Base-by-base conservation (phyloP, 2,797 vertebrate species). In the Telmatherina bonti region DNA sequence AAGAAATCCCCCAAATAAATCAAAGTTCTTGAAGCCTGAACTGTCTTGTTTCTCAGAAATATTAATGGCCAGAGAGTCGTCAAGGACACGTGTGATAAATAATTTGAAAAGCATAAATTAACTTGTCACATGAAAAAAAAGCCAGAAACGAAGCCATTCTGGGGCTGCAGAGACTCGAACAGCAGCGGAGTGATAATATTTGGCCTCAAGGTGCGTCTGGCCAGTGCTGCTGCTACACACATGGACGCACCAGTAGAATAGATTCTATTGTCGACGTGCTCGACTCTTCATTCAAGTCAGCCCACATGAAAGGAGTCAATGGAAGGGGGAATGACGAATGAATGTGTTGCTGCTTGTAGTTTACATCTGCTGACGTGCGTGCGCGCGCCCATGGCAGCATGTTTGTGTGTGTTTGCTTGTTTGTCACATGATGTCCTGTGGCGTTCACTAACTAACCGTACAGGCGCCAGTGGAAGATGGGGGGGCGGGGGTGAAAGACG, bases 391-490 rank as follows among this genome's bases (percentile, higher is more conserved):
- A 63, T 58, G 16, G 64, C 70, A 29, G 62, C 20, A 57, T 81
- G 74, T 83, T 74, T 89, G 83, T 86, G 85, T 89, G 89, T 85
- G 85, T 90, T 88, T 92, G 88, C 90, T 93, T 88, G 88, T 93
- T 93, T 93, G 91, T 95, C 94, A 95, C 94, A 94, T 94, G 94
- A 94, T 93, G 93, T 93, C 93, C 92, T 90, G 88, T 93, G 92
- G 93, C 92, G 80, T 92, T 89, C 92, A 84, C 86, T 95, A 93
- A 94, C 93, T 92, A 94, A 95, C 92, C 93, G 79, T 94, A 91
- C 89, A 94, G 93, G 93, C 93, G 93, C 92, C 93, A 94, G 93
- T 85, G 66, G 80, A 89, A 85, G 86, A 78, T 83, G 78, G 84
- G 76, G 74, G 67, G 45, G 64, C 70, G 78, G 57, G 80, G 88